A percentile compares a stretch with the other conserved stretches of the same genome.
Conservation (phyloP, 2,888 invertebrate genomes). For the Tortricodes alternella region DNA sequence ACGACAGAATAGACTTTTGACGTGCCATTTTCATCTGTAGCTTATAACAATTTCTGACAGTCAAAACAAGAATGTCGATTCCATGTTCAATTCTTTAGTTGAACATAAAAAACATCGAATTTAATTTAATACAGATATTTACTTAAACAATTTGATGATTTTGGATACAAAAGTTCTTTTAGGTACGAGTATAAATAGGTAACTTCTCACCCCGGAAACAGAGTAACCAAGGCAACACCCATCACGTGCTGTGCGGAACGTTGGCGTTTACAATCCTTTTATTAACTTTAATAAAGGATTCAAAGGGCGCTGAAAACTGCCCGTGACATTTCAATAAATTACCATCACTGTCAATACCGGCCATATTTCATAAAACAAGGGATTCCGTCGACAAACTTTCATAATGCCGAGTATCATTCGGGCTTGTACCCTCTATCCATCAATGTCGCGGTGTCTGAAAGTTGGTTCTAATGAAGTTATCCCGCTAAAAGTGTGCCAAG, state of each 20-base stretch:
- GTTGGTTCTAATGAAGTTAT: slow-evolving; percentile 52
- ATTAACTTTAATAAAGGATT: slow-evolving; percentile 13
- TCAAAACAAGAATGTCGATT: too few species aligned
- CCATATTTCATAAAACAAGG: slow-evolving; percentile 77
- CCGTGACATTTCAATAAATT: slow-evolving; percentile 72
- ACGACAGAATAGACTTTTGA: too few species aligned
- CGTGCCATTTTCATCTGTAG: too few species aligned
- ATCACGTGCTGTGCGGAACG: too few species aligned
- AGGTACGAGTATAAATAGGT: too few species aligned
- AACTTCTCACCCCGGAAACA: too few species aligned
- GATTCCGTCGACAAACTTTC: slow-evolving; percentile 53
- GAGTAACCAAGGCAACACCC: neutral
- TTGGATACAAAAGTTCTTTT: too few species aligned
- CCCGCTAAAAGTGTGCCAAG: slow-evolving; percentile 37
- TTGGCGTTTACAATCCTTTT: slow-evolving; percentile 1
- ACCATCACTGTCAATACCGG: slow-evolving; percentile 64
- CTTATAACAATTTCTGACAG: too few species aligned
- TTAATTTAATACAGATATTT: too few species aligned
- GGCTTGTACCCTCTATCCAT: slow-evolving; percentile 45
- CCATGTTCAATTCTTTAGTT: too few species aligned
- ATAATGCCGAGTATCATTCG: slow-evolving; percentile 38
- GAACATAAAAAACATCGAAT: too few species aligned
- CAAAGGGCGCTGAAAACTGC: slow-evolving; percentile 41
- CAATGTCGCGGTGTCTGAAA: slow-evolving; percentile 46
- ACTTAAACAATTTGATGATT: too few species aligned